Conservation (phyloP, 2,113 vertebrate genomes). For the Acrocephalus arundinaceus region DNA sequence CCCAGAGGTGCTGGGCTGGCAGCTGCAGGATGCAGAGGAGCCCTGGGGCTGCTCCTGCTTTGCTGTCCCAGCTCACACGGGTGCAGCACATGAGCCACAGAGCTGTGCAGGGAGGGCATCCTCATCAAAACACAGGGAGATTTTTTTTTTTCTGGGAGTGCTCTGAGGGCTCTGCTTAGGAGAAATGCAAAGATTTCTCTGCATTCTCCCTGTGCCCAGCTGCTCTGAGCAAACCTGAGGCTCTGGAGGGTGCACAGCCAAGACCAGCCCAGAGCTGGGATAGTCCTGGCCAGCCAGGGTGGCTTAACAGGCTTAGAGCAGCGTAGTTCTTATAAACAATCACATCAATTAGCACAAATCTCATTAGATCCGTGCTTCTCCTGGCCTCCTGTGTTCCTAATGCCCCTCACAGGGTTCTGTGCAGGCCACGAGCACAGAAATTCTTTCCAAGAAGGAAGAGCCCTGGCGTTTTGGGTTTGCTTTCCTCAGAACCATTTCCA, state of each 20-base stretch:
- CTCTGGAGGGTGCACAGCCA: fast-evolving
- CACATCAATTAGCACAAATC: slow-evolving; percentile 55
- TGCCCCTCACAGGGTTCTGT: not conserved
- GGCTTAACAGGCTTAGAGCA: slow-evolving; percentile 31
- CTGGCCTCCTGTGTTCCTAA: not conserved
- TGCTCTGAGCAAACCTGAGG: not conserved
- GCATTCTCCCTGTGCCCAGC: not conserved
- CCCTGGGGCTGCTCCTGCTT: not conserved
- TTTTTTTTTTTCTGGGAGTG: not conserved
- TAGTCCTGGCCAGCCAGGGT: not conserved
- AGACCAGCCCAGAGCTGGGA: not conserved
- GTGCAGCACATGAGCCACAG: fast-evolving
- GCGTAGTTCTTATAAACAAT: slow-evolving; percentile 1
- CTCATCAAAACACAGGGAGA: not conserved
- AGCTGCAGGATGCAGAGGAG: not conserved
- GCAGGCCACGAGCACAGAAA: fast-evolving
- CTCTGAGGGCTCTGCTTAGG: not conserved
- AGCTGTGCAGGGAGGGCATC: fast-evolving
- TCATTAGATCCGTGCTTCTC: slow-evolving; percentile 26
- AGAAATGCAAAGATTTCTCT: not conserved
- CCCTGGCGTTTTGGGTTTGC: not conserved
- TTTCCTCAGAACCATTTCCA: not conserved
- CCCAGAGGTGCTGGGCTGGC: not conserved
- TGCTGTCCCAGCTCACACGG: fast-evolving
- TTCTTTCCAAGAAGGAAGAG: fast-evolving